Evolutionary conservation across 92 coral and sea anemone genomes (phyloP), one percentile per base, ranked within the genome.

Genomic region (Epizoanthus rinbou): DNA sequence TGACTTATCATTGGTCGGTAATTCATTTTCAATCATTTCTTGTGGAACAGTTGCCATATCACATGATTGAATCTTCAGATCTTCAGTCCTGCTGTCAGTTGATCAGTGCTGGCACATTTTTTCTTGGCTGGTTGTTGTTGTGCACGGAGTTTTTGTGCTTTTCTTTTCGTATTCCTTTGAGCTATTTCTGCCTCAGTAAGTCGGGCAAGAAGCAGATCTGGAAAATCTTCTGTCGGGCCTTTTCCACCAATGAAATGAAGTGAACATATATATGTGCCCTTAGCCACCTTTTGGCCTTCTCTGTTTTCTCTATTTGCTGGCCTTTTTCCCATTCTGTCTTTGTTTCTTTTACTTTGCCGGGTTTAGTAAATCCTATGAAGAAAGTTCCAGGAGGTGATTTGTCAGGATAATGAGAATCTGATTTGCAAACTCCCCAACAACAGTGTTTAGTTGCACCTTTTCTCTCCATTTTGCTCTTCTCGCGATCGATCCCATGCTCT

Each of bases 211-310:
- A 53, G 43, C 23, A 64, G 79, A 73, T 73, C 43, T 21, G 45
- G 64, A 62, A 11, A 52, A 53, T 53, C 79, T 73, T 73, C 63
- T 73, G 63, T 73, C 56, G 63, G 79, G 79, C 79, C 43, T 50
- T 19, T 62, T 24, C 63, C 57, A 17, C 76, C 76, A 71, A n/a
- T 17, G 50, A 71, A 71, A 71, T 71, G 58, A 45, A 45, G 53
- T 45, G 35, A 64, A 23, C 79, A 53, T 39, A 73, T 73, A 73
- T 73, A 73, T 19, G 79, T 53, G 18, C 53, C 18, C 62, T 73
- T 73, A 60, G 50, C 76, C 76, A 71, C 37, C 76, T 24, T 5
- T 71, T 71, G 13, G 76, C 76, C 76, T 71, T 71, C 56, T 41
- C 58, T 15, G 37, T 72, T 72, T 72, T 72, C 59, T 72, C 60